Evolutionary conservation across 2,888 invertebrate genomes (phyloP).

Genomic region (Drosophila hamatofila): DNA sequence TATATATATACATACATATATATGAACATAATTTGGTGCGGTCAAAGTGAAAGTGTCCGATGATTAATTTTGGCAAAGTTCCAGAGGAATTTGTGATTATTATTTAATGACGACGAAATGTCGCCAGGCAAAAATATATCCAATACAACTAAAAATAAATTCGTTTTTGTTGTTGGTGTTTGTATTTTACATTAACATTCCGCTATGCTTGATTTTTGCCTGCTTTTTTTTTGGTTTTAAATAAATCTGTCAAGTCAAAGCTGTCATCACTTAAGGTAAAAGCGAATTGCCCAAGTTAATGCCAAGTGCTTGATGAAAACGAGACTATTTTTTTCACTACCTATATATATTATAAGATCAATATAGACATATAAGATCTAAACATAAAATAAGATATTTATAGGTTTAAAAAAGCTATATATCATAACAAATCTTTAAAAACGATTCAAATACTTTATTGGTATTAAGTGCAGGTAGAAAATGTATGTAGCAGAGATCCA

Average conservation of each 20-base stretch:
- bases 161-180: conserved; percentile 33
- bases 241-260: conserved; percentile 47
- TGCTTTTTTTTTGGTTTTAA: neutral
- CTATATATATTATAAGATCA: neutral
- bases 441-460: too few species aligned
- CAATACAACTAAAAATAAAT: conserved; percentile 60
- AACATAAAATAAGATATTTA: too few species aligned
- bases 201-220: conserved; percentile 30
- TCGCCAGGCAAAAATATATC: conserved; percentile 58
- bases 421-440: too few species aligned
- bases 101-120: conserved; percentile 79
- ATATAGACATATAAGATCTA: neutral
- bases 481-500: too few species aligned
- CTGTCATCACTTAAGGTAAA: conserved; percentile 41
- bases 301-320: conserved; percentile 2
- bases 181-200: conserved; percentile 73
- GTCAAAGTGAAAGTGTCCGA: conserved; percentile 84
- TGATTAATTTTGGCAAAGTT: conserved; percentile 82
- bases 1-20: conserved; percentile 4
- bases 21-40: conserved; percentile 40
- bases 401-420: too few species aligned
- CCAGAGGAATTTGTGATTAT: conserved; percentile 81
- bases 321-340: neutral
- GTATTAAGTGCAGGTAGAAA: too few species aligned
- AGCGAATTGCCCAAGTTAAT: conserved; percentile 8